Conservation (phyloP, 2,888 invertebrate species). For the Leptinotarsa juncta region DNA sequence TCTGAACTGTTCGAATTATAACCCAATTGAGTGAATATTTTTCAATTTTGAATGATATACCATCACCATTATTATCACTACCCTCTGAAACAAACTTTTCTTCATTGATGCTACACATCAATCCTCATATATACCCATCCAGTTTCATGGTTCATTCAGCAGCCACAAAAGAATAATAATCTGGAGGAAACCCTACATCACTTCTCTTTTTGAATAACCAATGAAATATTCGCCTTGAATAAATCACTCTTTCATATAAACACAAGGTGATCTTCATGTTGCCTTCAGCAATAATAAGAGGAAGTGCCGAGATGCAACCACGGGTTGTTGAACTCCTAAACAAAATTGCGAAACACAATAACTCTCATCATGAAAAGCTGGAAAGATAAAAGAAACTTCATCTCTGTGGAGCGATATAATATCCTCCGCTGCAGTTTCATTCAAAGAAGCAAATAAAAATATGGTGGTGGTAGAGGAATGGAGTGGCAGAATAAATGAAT, state of each 20-base stretch:
- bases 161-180: not conserved
- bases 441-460: not conserved
- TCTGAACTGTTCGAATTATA: no score
- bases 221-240: not conserved
- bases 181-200: not conserved
- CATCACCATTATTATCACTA: no score
- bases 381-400: slow-evolving; percentile 15
- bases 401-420: slow-evolving; percentile 1
- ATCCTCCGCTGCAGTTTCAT: not conserved
- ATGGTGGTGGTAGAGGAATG: no score
- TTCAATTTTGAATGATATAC: no score
- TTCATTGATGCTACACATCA: no score
- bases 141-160: not conserved
- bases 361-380: slow-evolving; percentile 20
- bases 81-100: no score
- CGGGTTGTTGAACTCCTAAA: slow-evolving; percentile 21
- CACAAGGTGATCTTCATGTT: not conserved
- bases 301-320: slow-evolving; percentile 11
- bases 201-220: not conserved
- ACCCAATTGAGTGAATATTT: no score
- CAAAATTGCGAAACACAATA: slow-evolving; percentile 25
- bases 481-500: not conserved
- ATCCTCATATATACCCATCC: no score
- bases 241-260: not conserved
- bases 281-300: not conserved